Base-by-base conservation (phyloP, 2,888 invertebrate genomes). In the Hetaerina titia region DNA sequence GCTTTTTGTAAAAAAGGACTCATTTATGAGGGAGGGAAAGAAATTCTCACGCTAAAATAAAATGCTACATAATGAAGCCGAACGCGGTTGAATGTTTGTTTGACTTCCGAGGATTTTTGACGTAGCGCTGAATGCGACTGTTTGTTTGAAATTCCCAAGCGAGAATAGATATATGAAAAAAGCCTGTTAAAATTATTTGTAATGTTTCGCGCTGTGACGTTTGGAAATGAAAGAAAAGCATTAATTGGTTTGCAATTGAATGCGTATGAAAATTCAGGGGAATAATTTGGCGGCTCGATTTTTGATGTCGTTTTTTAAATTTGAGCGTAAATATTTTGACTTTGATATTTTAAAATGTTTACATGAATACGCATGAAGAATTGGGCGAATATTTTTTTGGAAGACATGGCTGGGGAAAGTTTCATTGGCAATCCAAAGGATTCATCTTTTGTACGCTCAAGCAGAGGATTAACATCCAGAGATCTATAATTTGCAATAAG, bases 261-360 rank as follows among this genome's bases (percentile, higher is more conserved):
- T 81, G 81, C 31, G 13, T 31, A 31, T 31, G 81, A 81, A 81
- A 81, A 81, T 81, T 31, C 81, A 81, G 31, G 13, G 56, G 56
- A 92, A 92, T 92, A 92, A 69, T 92, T 56, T 31, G 69, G n/a
- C 69, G 56, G n/a, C 22, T 74, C 69, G 69, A 69, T 56, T 69
- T 74, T 81, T 69, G 60, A 45, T 56, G 92, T 56, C 56, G 74
- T 45, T 56, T 92, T 92, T 92, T 92, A 74, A 92, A 56, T 74
- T n/a, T 22, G 0, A 92, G 56, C 4, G 56, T 92, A 92, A 92
- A 92, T 92, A 92, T 92, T 92, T 45, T 92, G 92, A 56, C 69
- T n/a, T 15, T 9, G 92, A 69, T 92, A 92, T 56, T 81, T 81
- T 81, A 31, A 22, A 31, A 31, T 81, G 81, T 31, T 81, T 81